Conservation (phyloP, 2,888 invertebrate genomes). For the Drosophila longiperda region DNA sequence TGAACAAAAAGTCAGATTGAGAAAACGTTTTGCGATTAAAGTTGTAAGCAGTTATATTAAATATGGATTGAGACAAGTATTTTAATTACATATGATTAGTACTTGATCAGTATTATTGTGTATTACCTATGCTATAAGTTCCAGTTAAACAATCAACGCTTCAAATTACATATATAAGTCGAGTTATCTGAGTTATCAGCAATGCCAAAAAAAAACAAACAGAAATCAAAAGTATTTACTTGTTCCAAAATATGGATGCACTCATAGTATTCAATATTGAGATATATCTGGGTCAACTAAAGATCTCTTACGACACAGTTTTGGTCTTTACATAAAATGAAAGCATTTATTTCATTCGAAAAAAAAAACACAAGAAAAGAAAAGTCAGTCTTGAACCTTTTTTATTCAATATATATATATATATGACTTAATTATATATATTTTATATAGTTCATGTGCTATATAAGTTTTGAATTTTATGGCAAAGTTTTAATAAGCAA, state of each 20-base stretch:
- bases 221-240: slow-evolving; percentile 15
- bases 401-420: slow-evolving; percentile 30
- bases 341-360: slow-evolving; percentile 64
- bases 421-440: slow-evolving; percentile 23
- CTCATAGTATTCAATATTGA: neutral
- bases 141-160: slow-evolving; percentile 50
- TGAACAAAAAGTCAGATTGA: slow-evolving; percentile 5
- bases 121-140: slow-evolving; percentile 50
- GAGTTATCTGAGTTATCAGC: slow-evolving; percentile 19
- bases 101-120: slow-evolving; percentile 58
- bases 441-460: slow-evolving; percentile 42
- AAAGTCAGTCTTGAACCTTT: slow-evolving; percentile 28
- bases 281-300: slow-evolving; percentile 16
- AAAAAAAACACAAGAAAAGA: neutral
- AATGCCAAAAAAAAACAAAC: slow-evolving; percentile 1
- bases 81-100: slow-evolving; percentile 41
- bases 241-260: slow-evolving; percentile 9
- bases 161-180: slow-evolving; percentile 33
- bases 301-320: slow-evolving; percentile 37
- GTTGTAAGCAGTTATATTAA: slow-evolving; percentile 38
- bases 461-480: slow-evolving; percentile 58
- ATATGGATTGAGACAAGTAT: slow-evolving; percentile 34
- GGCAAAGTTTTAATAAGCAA: slow-evolving; percentile 46
- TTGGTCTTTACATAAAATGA: slow-evolving; percentile 33
- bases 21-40: slow-evolving; percentile 36